Evolutionary conservation across 2,797 vertebrate genomes (phyloP), one percentile per base, ranked within the genome.

Genomic region (Amniataba percoides): DNA sequence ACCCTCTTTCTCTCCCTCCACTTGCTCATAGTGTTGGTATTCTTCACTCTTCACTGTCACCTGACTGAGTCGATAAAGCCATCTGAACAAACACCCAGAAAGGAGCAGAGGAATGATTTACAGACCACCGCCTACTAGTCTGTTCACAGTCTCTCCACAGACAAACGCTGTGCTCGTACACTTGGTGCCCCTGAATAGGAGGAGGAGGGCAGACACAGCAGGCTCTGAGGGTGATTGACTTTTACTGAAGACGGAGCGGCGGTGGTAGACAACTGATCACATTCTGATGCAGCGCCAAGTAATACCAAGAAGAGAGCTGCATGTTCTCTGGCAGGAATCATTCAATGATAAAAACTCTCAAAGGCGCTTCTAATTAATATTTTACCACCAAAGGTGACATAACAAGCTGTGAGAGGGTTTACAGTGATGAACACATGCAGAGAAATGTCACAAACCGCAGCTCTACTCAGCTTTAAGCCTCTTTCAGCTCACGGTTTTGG

Each of bases 31-130:
- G 40, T 48, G 11, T 39, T 71, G 62, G 75, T 81, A 57, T 79
- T 78, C 61, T 80, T 83, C 70, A 7, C 71, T 88, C 85, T 48
- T 57, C 57, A 75, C 66, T 68, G 63, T 74, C 74, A 66, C 65
- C 63, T 52, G 64, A 48, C 40, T 21, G 64, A 62, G 55, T 65
- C 55, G 43, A 86, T 83, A 81, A 89, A 88, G 67, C 78, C 55
- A 78, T 77, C 74, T 18, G 60, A 68, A 39, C 57, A 52, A 82
- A 77, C 79, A 45, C 40, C 53, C 74, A 51, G 67, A 64, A 34
- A 60, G n/a, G 48, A 61, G 49, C 57, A 42, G 61, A 74, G 80
- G 82, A 72, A 74, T 83, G 86, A 87, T 88, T 83, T 78, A 87
- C 63, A 57, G 73, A 39, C 19, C 45, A 34, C 64, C 65, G 23